Base-by-base conservation (phyloP, 1,140 invertebrate species). In the Triops longicaudatus region DNA sequence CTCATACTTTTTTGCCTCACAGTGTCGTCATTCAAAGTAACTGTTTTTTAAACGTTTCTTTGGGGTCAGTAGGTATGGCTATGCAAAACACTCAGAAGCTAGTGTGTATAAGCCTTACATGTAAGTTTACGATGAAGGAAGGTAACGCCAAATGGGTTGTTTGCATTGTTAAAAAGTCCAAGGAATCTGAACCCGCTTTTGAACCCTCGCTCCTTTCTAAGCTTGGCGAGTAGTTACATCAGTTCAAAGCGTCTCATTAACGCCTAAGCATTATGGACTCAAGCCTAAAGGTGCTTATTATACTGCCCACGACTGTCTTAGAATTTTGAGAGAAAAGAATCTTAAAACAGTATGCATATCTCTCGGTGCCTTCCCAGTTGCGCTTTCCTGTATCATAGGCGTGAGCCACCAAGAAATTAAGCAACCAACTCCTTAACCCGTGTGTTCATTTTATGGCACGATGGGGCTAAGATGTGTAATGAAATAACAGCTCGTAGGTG, bases 131-230 rank as follows among this genome's bases (percentile, higher is more conserved):
- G 50, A 63, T 63, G 50, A 63, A 63, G 50, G 50, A 63, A 17
- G 50, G 50, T 22, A 63, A 63, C 14, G 0, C 50, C 50, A 63
- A 63, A 63, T 63, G 50, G 50, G 50, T 63, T 63, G 22, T 63
- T 63, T 63, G 50, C 50, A 63, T 63, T 63, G 50, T 63, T 63
- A 63, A 63, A 14, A 63, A 63, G 50, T 63, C 50, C 17, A n/a
- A 22, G 50, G 50, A n/a, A 22, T n/a, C 50, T 63, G 22, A 63
- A 22, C 50, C 50, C 50, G 50, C 17, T 63, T 63, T 63, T 63
- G 50, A 22, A 22, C 50, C 22, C 22, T 22, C 50, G n/a, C 50
- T 63, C 50, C n/a, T 63, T 63, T 63, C 22, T 63, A 14, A 14
- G 50, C 50, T 63, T 22, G 17, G 50, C 50, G 50, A 63, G 50